Conservation (phyloP, 2,888 invertebrate species). For the Melolontha melolontha region DNA sequence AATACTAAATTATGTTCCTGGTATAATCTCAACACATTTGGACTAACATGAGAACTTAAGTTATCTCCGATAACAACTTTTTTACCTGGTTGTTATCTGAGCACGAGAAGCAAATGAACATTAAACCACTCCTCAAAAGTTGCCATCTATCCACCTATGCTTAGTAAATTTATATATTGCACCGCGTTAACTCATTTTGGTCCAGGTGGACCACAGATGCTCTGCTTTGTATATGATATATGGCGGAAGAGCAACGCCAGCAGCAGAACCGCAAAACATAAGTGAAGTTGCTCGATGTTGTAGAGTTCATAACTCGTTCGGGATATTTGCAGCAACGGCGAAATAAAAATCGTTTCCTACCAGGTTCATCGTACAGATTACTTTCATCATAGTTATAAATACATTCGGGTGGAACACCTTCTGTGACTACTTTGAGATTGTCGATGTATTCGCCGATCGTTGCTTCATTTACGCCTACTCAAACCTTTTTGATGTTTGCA, state of each 20-base stretch:
- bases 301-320: slow-evolving; percentile 36
- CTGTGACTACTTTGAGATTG: background rate
- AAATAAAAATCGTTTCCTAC: slow-evolving; percentile 21
- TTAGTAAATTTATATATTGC: slow-evolving; percentile 10
- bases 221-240: slow-evolving; percentile 36
- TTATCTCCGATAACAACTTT: no score
- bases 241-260: slow-evolving; percentile 27
- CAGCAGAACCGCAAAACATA: slow-evolving; percentile 38
- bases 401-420: background rate
- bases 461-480: slow-evolving; percentile 33
- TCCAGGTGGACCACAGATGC: slow-evolving; percentile 34
- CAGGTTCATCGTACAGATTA: slow-evolving; percentile 24
- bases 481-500: slow-evolving; percentile 41
- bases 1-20: slow-evolving; percentile 54
- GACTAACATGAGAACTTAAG: slow-evolving; percentile 51
- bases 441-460: slow-evolving; percentile 1
- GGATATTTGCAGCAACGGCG: slow-evolving; percentile 33
- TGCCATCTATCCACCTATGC: slow-evolving; percentile 27
- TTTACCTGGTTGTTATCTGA: background rate
- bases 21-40: slow-evolving; percentile 52
- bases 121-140: slow-evolving; percentile 27
- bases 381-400: slow-evolving; percentile 34
- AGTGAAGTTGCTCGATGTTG: slow-evolving; percentile 14
- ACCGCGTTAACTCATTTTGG: slow-evolving; percentile 28
- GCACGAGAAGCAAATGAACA: background rate